Base-by-base conservation (phyloP, 2,113 vertebrate genomes). In the Eubucco bourcierii region DNA sequence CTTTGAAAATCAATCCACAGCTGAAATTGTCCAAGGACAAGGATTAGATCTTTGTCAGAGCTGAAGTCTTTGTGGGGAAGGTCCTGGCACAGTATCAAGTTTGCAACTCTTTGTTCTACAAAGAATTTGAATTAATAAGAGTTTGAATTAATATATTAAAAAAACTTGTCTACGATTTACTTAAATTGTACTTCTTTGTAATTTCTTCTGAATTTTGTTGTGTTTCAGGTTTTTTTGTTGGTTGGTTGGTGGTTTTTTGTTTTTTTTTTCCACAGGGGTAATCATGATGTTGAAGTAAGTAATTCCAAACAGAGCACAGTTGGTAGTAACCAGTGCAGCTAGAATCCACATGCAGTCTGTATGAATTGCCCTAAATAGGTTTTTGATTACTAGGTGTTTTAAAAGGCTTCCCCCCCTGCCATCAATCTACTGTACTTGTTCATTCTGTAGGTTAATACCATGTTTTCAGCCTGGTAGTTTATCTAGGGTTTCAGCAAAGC, bases 21-120 rank as follows among this genome's bases (percentile, higher is more conserved):
- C 52, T 91, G 68, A 88, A 94, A 33, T 90, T 91, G 88, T 86
- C 73, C 92, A 90, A 95, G 88, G 90, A 90, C 41, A n/a, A 53
- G 70, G 70, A 81, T 96, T 64, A 94, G 77, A 67, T 84, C 77
- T 80, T 84, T 91, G 82, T 87, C 72, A 78, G 66, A 90, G 47
- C 80, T 75, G 33, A 93, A 82, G 29, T 47, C 80, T 46, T 76
- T 81, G 58, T 50, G 83, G 68, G 61, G 23, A 94, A 84, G 47
- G 50, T 86, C 39, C 66, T 90, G 85, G 82, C 70, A 33, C 15
- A 28, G 24, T 33, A 33, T 84, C 74, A 88, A 60, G 58, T 85
- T 94, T 7, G 1, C 68, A 44, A 31, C 58, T 87, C 81, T 82
- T 29, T 64, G 50, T 82, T 87, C 56, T 56, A 14, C 23, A n/a